phyloP scores from a whole-genome alignment of 2,113 vertebrate genomes.

The Asarcornis scutulata region DNA sequence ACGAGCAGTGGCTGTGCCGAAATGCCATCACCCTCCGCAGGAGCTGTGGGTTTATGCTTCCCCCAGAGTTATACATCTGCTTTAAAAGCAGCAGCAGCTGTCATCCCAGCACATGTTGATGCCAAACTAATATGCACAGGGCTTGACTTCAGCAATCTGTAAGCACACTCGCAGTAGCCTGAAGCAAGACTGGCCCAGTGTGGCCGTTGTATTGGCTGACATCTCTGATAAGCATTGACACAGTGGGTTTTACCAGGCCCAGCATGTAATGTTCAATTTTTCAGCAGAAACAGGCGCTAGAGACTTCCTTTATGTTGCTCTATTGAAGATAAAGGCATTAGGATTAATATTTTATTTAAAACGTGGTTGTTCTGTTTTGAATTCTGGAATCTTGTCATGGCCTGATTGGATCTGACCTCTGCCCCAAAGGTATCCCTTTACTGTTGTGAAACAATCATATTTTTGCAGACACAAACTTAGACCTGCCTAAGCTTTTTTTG shows the following conservation, averaged over 20 bases:
- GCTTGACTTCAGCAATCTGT: neutral
- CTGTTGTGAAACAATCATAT: neutral
- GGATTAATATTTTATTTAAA: constrained; percentile 27
- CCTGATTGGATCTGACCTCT: constrained; percentile 14
- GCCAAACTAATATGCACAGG: neutral
- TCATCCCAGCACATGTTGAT: neutral
- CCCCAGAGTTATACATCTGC: neutral
- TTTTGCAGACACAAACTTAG: neutral
- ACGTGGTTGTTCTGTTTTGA: neutral
- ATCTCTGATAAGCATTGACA: neutral
- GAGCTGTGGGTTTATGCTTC: neutral
- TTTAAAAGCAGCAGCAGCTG: neutral
- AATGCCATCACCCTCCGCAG: accelerated
- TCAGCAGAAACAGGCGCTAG: neutral
- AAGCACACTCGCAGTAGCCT: neutral
- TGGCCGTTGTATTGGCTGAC: neutral
- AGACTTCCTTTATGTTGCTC: neutral
- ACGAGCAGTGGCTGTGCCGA: neutral
- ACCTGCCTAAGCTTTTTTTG: neutral
- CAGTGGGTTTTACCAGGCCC: neutral
- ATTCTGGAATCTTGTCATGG: neutral
- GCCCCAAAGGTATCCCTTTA: neutral
- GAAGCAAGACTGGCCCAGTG: neutral
- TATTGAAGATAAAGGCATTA: neutral
- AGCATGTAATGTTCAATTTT: neutral